Evolutionary conservation across 2,888 invertebrate genomes (phyloP).

Genomic region (Nephrotoma guestfalica): DNA sequence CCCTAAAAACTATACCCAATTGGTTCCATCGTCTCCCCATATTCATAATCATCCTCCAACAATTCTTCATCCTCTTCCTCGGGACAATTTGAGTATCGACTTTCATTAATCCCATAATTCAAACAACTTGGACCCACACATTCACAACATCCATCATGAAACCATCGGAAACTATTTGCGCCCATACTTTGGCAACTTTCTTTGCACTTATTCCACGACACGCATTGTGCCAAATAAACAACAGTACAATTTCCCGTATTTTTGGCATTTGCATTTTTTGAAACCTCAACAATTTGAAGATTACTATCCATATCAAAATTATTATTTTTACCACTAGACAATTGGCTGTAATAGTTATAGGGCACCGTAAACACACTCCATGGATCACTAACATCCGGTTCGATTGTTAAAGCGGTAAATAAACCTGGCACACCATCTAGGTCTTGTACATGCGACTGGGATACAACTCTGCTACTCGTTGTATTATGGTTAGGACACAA

Average conservation of each 20-base stretch:
- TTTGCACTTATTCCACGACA: constrained; percentile 76
- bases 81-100: constrained; percentile 53
- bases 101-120: constrained; percentile 79
- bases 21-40: constrained; percentile 42
- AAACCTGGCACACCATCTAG: constrained; percentile 68
- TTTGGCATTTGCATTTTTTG: constrained; percentile 32
- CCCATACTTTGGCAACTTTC: constrained; percentile 46
- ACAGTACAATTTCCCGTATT: constrained; percentile 78
- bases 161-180: constrained; percentile 53
- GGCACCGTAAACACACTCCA: constrained; percentile 80
- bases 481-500: constrained; percentile 78
- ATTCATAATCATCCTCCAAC: constrained; percentile 46
- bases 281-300: constrained; percentile 41
- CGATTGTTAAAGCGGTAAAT: constrained; percentile 67
- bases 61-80: constrained; percentile 38
- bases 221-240: constrained; percentile 78
- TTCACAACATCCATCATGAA: constrained; percentile 89
- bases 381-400: constrained; percentile 55
- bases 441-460: constrained; percentile 77
- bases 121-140: constrained; percentile 80
- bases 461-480: constrained; percentile 54
- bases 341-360: constrained; percentile 53
- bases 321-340: constrained; percentile 44
- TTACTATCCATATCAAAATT: constrained; percentile 43
- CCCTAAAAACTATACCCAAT: constrained; percentile 15